These are phyloP conservation scores for Stegodyphus mimosarum DNA, from an alignment of 1,140 invertebrate genomes.

Conservation along the genomic window DNA sequence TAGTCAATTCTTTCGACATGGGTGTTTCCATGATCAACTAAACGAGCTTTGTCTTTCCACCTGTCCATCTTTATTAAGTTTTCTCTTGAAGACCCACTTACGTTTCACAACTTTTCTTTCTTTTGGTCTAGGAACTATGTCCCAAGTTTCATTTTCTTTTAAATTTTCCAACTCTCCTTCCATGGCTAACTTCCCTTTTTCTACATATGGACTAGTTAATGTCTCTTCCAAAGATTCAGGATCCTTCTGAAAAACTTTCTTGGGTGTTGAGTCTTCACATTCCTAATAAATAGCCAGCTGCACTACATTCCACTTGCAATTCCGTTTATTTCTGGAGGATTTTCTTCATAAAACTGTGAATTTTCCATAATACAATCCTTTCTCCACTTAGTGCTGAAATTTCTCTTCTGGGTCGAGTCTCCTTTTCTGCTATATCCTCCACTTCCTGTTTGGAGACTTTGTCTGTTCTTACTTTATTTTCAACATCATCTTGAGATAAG, in stretches of 20 bases:
- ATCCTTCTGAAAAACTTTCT: conserved; percentile 4
- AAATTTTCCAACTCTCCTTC: conserved; percentile 41
- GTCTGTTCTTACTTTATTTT: neutral
- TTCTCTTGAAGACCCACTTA: conserved; percentile 57
- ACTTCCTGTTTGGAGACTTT: neutral
- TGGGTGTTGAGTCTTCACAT: no score
- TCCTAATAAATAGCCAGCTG: no score
- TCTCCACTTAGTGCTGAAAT: neutral
- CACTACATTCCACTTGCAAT: no score
- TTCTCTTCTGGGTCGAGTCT: neutral
- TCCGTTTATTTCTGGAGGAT: conserved; percentile 7
- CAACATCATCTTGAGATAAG: neutral
- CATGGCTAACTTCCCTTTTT: conserved; percentile 50
- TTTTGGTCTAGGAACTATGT: no score
- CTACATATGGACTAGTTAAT: conserved; percentile 11
- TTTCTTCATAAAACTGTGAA: neutral
- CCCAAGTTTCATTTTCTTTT: conserved; percentile 34
- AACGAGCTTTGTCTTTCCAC: conserved; percentile 33
- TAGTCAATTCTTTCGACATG: conserved; percentile 42
- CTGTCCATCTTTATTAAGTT: conserved; percentile 34
- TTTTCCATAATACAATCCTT: neutral
- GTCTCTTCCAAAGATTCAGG: conserved; percentile 6
- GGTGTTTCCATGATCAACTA: conserved; percentile 20
- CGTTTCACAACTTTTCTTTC: neutral
- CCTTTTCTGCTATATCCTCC: neutral